These are phyloP conservation scores for Actenoides lindsayi DNA, from an alignment of 2,113 vertebrate species.

Conservation along the genomic window DNA sequence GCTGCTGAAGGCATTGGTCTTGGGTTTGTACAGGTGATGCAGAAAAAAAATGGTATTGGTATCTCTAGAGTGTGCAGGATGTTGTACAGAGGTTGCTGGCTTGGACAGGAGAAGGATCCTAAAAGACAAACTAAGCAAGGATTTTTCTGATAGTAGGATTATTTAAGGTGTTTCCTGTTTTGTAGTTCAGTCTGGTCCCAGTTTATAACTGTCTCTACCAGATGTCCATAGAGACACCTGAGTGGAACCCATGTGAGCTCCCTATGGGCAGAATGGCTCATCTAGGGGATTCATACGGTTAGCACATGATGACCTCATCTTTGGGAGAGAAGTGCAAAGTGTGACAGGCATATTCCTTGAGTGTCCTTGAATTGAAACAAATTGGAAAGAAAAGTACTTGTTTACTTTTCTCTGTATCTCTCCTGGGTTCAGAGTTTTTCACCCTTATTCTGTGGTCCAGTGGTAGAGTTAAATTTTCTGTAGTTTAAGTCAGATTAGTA, in stretches of 20 bases:
- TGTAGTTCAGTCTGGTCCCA: not conserved
- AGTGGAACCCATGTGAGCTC: not conserved
- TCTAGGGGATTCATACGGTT: not conserved
- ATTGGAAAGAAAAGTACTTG: not conserved
- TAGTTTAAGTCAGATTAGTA: not conserved
- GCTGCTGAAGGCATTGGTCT: not conserved
- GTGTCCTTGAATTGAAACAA: not conserved
- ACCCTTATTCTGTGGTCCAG: not conserved
- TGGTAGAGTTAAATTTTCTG: not conserved
- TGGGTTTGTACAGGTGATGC: not conserved
- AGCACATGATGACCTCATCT: not conserved
- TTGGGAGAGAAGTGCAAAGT: not conserved
- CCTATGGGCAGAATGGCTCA: not conserved
- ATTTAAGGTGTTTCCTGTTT: not conserved
- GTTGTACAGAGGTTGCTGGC: not conserved
- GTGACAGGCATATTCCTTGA: not conserved
- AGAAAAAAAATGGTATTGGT: not conserved
- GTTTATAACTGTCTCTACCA: not conserved
- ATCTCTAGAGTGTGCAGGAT: not conserved
- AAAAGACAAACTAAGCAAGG: not conserved
- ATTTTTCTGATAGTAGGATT: not conserved
- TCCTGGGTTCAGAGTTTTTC: not conserved
- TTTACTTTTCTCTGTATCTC: not conserved
- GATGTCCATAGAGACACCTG: not conserved
- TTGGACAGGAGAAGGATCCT: not conserved